These are phyloP conservation scores for Poeciliopsis presidionis DNA, from an alignment of 2,797 vertebrate species.

Conservation along the genomic window DNA sequence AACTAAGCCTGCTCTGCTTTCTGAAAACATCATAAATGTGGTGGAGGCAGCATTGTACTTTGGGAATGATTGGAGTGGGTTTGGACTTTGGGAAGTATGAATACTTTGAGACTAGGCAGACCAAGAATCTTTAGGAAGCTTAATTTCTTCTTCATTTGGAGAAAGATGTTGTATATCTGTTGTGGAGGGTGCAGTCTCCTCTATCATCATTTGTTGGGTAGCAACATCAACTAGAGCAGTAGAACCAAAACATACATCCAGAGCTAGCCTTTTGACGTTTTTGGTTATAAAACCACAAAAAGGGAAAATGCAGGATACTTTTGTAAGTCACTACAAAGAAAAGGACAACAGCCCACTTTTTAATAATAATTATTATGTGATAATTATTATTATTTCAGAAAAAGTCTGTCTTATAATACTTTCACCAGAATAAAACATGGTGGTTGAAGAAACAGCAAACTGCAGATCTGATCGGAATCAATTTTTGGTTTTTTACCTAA, in stretches of 20 bases:
- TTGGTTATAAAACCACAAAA: not conserved
- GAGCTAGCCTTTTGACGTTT: not conserved
- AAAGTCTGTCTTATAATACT: not conserved
- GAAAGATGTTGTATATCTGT: not conserved
- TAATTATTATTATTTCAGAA: too few relatives aligned
- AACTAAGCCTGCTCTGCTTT: not conserved
- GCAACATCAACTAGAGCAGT: not conserved
- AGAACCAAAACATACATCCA: not conserved
- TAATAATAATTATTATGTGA: not conserved
- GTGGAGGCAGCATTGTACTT: not conserved
- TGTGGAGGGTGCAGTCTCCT: not conserved
- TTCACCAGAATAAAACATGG: not conserved
- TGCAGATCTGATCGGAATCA: not conserved
- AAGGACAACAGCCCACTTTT: not conserved
- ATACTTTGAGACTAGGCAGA: not conserved
- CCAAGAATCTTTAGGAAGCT: not conserved
- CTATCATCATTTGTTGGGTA: not conserved
- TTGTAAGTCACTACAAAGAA: not conserved
- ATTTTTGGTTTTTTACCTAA: not conserved
- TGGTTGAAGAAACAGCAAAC: not conserved
- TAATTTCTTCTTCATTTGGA: not conserved
- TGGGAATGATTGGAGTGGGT: not conserved
- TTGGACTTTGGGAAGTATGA: not conserved
- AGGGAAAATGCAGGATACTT: not conserved
- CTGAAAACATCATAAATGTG: not conserved